phyloP scores from a whole-genome alignment of 2,113 vertebrate genomes.

The Stigmatopora nigra region DNA sequence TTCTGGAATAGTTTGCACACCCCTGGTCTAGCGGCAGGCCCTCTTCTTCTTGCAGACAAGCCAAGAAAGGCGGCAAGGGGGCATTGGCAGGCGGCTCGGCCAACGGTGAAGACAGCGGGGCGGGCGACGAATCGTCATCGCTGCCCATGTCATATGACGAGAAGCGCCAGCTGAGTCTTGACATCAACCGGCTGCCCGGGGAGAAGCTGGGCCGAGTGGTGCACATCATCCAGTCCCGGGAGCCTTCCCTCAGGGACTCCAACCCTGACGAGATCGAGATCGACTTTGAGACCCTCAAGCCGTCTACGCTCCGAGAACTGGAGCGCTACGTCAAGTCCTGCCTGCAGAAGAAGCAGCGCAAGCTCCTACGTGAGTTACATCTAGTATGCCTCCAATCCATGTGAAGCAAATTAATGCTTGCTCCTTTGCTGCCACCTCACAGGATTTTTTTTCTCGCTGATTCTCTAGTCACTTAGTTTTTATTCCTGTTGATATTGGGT shows the following conservation, averaged over 20 bases:
- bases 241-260: slow-evolving; percentile 94
- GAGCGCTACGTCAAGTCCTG: slow-evolving; percentile 98
- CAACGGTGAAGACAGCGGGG: slow-evolving; percentile 85
- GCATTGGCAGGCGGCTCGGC: slow-evolving; percentile 48
- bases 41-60: slow-evolving; percentile 69
- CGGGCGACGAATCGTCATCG: slow-evolving; percentile 86
- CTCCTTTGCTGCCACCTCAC: too few relatives aligned
- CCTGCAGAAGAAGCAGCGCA: slow-evolving; percentile 94
- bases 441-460: too few relatives aligned
- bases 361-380: slow-evolving; percentile 79
- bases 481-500: too few relatives aligned
- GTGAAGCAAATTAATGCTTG: too few relatives aligned
- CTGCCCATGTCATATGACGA: slow-evolving; percentile 96
- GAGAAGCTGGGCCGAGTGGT: slow-evolving; percentile 95
- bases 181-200: slow-evolving; percentile 92
- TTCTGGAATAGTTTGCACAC: too few relatives aligned
- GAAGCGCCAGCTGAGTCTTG: slow-evolving; percentile 93
- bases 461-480: too few relatives aligned
- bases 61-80: slow-evolving; percentile 82
- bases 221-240: slow-evolving; percentile 94
- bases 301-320: slow-evolving; percentile 89
- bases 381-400: too few relatives aligned
- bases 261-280: slow-evolving; percentile 98
- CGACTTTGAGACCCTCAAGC: slow-evolving; percentile 96
- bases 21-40: too few relatives aligned